Conservation (phyloP, 92 coral and sea anemone genomes). For the Palythoa heliodiscus region DNA sequence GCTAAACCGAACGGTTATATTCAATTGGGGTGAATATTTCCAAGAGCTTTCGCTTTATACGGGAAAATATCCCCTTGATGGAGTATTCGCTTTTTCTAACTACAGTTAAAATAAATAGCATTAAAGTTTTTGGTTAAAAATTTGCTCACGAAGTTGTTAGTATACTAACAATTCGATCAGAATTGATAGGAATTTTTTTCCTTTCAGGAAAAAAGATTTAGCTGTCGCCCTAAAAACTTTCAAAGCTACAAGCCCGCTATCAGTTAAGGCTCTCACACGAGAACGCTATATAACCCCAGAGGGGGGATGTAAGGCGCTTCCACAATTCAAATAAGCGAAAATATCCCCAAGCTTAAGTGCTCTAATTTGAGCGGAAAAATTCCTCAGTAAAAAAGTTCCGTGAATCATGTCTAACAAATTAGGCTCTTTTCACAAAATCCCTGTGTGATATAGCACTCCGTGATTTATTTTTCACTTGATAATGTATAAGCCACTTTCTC, state of each 20-base stretch:
- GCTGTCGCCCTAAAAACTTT: neutral
- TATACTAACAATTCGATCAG: neutral
- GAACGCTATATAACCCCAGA: conserved; percentile 27
- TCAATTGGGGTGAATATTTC: conserved; percentile 14
- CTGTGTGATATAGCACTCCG: neutral
- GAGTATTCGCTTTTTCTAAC: neutral
- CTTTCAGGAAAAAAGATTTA: neutral
- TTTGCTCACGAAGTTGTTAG: neutral
- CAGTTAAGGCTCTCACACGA: conserved; percentile 13
- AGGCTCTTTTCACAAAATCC: conserved; percentile 9
- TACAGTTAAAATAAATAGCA: neutral
- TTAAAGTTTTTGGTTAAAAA: neutral
- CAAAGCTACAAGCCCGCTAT: neutral
- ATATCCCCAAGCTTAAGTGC: conserved; percentile 31
- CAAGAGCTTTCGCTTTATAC: conserved; percentile 4
- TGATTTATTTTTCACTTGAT: neutral
- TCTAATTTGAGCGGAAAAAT: conserved; percentile 41
- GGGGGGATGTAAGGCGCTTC: conserved; percentile 24
- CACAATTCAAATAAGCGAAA: conserved; percentile 9
- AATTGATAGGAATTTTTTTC: neutral
- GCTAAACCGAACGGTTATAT: conserved; percentile 23
- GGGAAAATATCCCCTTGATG: neutral
- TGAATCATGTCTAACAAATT: conserved; percentile 19
- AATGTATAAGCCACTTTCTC: neutral
- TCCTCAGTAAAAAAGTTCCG: conserved; percentile 37